These are phyloP conservation scores for Lasioglossum malachurum DNA, from an alignment of 2,888 invertebrate species.

Conservation along the genomic window DNA sequence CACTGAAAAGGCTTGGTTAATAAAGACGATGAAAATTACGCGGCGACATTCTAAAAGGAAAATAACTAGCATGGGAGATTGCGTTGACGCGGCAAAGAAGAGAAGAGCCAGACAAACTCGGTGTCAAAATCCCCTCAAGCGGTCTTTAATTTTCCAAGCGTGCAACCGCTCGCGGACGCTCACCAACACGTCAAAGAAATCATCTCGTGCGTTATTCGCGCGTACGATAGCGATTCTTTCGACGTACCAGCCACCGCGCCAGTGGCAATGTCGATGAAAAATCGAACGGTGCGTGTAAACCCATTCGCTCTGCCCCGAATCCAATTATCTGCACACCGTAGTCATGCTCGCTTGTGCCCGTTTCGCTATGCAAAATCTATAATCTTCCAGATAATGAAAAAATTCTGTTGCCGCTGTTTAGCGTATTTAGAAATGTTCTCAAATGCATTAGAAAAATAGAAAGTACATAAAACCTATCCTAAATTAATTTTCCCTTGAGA, in stretches of 20 bases:
- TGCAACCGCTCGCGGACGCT: background rate
- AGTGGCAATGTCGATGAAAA: constrained; percentile 5
- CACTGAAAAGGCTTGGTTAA: constrained; percentile 43
- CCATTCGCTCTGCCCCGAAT: background rate
- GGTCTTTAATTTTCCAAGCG: constrained; percentile 19
- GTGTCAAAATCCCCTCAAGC: constrained; percentile 19
- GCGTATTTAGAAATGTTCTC: background rate
- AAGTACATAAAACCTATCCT: too few relatives aligned
- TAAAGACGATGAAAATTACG: constrained; percentile 50
- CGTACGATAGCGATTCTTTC: background rate
- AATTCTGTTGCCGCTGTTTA: background rate
- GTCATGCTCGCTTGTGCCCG: background rate
- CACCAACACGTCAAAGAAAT: background rate
- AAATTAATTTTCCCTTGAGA: too few relatives aligned
- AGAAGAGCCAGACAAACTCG: background rate
- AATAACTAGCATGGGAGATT: constrained; percentile 34
- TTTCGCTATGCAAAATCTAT: constrained; percentile 1
- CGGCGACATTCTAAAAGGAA: constrained; percentile 10
- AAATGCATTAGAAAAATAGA: background rate
- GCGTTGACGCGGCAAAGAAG: constrained; percentile 22
- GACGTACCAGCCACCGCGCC: background rate
- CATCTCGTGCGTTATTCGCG: background rate
- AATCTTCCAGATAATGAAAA: background rate
- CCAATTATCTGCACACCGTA: background rate
- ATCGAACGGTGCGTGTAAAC: constrained; percentile 5